Conservation (phyloP, 1,140 invertebrate genomes). For the Caligus rogercresseyi region DNA sequence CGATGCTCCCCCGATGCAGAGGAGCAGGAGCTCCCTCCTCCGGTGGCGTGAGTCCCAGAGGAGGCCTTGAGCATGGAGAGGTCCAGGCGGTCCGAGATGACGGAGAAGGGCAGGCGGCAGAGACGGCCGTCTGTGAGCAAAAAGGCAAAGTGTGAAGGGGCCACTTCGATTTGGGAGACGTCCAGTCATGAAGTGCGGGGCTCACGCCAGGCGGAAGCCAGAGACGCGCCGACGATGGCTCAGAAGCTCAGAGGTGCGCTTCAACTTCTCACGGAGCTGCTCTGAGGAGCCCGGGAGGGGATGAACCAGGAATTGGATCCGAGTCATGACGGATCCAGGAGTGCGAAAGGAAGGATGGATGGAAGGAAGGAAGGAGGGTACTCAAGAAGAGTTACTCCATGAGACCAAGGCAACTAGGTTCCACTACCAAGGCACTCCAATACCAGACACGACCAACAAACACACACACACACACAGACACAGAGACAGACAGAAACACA, state of each 20-base stretch:
- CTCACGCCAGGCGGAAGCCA: slow-evolving; percentile 52
- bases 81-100: slow-evolving; percentile 71
- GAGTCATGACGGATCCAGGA: slow-evolving; percentile 28
- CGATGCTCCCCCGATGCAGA: too few relatives aligned
- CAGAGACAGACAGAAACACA: too few relatives aligned
- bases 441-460: too few relatives aligned
- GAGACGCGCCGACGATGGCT: slow-evolving; percentile 40
- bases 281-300: slow-evolving; percentile 85
- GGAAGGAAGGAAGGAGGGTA: too few relatives aligned
- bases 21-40: too few relatives aligned
- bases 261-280: slow-evolving; percentile 78
- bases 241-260: slow-evolving; percentile 75
- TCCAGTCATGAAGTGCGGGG: slow-evolving; percentile 21
- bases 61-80: slow-evolving; percentile 29
- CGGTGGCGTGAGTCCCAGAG: too few relatives aligned
- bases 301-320: slow-evolving; percentile 87
- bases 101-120: slow-evolving; percentile 72
- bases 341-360: too few relatives aligned
- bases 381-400: too few relatives aligned
- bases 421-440: too few relatives aligned
- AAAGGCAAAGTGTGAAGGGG: slow-evolving; percentile 74
- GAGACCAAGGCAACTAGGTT: too few relatives aligned
- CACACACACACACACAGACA: too few relatives aligned
- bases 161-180: slow-evolving; percentile 55
- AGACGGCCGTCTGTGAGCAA: slow-evolving; percentile 80